A percentile compares a stretch with the other conserved stretches of the same genome.
Evolutionary conservation across 2,113 vertebrate genomes (phyloP).

Genomic region (Noctilio leporinus): DNA sequence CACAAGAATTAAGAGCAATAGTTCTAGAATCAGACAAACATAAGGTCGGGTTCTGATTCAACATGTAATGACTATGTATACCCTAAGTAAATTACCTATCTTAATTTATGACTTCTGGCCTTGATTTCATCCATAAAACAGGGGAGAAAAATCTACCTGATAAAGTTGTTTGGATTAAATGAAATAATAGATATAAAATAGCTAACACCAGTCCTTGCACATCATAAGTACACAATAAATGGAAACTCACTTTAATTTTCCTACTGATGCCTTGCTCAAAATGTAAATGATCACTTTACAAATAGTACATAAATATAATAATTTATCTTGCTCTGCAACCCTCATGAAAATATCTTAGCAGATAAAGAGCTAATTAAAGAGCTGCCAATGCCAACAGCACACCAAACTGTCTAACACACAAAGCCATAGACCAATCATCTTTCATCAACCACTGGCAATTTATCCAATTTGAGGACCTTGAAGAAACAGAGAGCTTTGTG

Average conservation of each 20-base stretch:
- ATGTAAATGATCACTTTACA: neutral
- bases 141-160: neutral
- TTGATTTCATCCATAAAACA: neutral
- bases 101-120: neutral
- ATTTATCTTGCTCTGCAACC: conserved; percentile 7
- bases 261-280: neutral
- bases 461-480: neutral
- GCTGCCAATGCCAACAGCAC: neutral
- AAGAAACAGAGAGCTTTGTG: neutral
- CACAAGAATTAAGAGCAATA: neutral
- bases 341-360: neutral
- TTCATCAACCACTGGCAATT: neutral
- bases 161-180: neutral
- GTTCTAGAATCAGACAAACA: neutral
- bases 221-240: neutral
- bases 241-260: neutral
- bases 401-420: neutral
- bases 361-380: neutral
- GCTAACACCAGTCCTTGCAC: neutral
- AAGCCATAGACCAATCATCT: neutral
- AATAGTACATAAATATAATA: neutral
- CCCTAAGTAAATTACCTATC: neutral
- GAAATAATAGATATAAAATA: neutral
- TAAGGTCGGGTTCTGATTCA: neutral
- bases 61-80: neutral